Percentiles rank a stretch among this genome's conserved stretches.
Evolutionary conservation across 2,113 vertebrate genomes (phyloP).

Genomic region (Passerina amoena): DNA sequence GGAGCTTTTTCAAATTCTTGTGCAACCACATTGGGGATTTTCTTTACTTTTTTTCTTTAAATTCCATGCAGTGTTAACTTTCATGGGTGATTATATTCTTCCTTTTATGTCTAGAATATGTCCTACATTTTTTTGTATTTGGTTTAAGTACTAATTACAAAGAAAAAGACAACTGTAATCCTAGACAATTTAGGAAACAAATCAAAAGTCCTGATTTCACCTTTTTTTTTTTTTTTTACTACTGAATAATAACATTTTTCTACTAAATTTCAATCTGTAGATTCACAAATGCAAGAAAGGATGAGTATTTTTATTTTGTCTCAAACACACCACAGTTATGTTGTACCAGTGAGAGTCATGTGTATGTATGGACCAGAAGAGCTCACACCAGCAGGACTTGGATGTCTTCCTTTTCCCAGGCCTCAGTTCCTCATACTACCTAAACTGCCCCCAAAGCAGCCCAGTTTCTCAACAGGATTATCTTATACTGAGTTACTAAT

Average conservation of each 20-base stretch:
- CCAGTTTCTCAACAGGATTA: not conserved
- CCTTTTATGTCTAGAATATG: not conserved
- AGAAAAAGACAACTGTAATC: not conserved
- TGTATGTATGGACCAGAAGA: rapidly evolving
- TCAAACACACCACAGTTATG: not conserved
- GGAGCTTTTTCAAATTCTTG: not conserved
- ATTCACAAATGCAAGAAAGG: not conserved
- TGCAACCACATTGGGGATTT: not conserved
- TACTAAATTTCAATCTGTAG: not conserved
- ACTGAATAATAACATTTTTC: not conserved
- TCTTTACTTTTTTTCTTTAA: not conserved
- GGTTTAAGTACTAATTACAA: not conserved
- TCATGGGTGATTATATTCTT: not conserved
- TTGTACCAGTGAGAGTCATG: rapidly evolving
- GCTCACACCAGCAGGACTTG: not conserved
- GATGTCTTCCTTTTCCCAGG: not conserved
- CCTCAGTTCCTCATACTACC: not conserved
- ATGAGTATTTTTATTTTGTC: not conserved
- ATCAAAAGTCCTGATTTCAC: not conserved
- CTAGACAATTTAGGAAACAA: not conserved
- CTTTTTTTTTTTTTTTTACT: not conserved
- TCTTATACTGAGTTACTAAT: not conserved
- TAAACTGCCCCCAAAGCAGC: not conserved
- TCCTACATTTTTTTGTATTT: not conserved
- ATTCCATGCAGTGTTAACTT: not conserved